Conservation (phyloP, 35 echinoderm and acorn worm species). For the Stichopus chloronotus region DNA sequence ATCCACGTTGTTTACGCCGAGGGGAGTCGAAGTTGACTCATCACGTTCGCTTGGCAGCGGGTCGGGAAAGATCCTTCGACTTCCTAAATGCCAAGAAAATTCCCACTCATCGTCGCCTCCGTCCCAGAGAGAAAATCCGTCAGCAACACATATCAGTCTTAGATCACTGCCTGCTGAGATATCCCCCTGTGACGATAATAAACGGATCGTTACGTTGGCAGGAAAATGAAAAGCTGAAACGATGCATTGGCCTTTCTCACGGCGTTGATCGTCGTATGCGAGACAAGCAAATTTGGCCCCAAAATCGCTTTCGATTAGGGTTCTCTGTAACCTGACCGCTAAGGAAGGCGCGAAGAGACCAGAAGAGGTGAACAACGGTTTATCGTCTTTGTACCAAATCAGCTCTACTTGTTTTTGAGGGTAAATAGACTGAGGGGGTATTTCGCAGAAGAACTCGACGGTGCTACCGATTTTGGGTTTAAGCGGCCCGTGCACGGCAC, state of each 20-base stretch:
- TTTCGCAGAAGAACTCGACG: conserved; percentile 55
- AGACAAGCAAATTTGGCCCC: conserved; percentile 46
- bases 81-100: conserved; percentile 50
- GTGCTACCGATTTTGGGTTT: conserved; percentile 36
- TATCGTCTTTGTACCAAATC: conserved; percentile 39
- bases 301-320: conserved; percentile 56
- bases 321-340: conserved; percentile 33
- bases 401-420: conserved; percentile 58
- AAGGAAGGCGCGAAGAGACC: conserved; percentile 41
- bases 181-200: conserved; percentile 20
- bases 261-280: conserved; percentile 4
- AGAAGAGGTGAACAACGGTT: conserved; percentile 38
- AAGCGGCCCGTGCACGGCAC: conserved; percentile 41
- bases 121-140: not conserved
- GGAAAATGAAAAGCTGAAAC: conserved; percentile 43
- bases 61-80: conserved; percentile 20
- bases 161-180: not conserved
- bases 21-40: conserved; percentile 13
- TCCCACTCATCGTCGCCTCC: not conserved
- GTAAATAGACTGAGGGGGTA: conserved; percentile 50
- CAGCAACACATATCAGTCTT: conserved; percentile 13
- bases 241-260: conserved; percentile 45
- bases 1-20: conserved; percentile 30
- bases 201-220: conserved; percentile 29
- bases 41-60: not conserved